Conservation (phyloP, 2,797 vertebrate genomes). For the Ciconia nigra region DNA sequence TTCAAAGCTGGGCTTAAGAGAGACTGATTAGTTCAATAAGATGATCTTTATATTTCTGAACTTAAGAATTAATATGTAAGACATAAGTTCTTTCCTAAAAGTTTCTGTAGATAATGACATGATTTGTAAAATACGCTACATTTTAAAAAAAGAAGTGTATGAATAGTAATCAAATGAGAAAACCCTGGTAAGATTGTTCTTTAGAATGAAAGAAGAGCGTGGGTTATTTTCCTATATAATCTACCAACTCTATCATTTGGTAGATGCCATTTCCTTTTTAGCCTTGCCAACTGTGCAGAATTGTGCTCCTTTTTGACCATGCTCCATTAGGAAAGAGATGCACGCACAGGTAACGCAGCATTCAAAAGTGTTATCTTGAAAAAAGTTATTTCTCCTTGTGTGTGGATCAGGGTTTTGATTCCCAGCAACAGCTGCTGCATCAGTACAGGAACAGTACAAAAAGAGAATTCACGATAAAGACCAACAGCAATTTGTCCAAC, state of each 20-base stretch:
- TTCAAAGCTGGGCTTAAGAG: neutral
- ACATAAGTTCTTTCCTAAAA: neutral
- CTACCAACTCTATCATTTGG: neutral
- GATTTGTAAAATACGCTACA: neutral
- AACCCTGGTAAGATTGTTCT: neutral
- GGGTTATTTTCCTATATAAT: neutral
- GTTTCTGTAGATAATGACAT: neutral
- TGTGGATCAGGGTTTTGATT: neutral
- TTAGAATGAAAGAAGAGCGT: neutral
- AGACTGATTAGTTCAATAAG: neutral
- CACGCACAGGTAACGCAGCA: neutral
- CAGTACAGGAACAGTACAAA: neutral
- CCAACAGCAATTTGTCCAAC: constrained; percentile 4
- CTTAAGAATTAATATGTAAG: neutral
- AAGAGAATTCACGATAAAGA: neutral
- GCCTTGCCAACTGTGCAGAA: neutral
- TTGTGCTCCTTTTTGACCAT: neutral
- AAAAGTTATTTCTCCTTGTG: neutral
- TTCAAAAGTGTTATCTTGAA: neutral
- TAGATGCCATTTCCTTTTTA: neutral
- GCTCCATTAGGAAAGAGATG: neutral
- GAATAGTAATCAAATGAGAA: neutral
- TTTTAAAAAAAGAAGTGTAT: neutral
- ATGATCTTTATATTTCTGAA: neutral
- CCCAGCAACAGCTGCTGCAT: neutral